Evolutionary conservation across 1,140 invertebrate species (phyloP).

Genomic region (Ceratina calcarata): DNA sequence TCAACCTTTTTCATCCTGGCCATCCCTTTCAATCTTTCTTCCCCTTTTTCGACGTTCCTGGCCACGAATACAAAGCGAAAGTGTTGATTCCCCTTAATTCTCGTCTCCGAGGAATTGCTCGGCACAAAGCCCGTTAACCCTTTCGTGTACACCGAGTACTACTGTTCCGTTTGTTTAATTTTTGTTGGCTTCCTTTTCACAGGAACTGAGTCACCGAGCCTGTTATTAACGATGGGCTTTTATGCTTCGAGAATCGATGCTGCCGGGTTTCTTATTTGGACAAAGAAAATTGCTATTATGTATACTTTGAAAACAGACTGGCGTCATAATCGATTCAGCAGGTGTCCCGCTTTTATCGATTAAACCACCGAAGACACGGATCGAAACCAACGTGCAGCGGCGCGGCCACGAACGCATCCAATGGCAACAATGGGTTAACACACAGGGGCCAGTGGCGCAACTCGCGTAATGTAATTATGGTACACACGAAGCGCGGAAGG

Average conservation of each 20-base stretch:
- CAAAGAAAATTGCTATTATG: no score
- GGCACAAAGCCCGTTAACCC: background rate
- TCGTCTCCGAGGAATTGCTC: background rate
- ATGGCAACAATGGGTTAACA: constrained; percentile 56
- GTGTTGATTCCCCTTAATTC: constrained; percentile 1
- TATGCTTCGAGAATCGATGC: no score
- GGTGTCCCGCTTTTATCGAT: constrained; percentile 44
- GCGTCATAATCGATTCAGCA: no score
- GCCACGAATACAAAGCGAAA: background rate
- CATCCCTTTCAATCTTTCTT: constrained; percentile 1
- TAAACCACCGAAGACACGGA: constrained; percentile 23
- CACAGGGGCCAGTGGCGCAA: constrained; percentile 49
- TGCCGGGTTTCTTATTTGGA: no score
- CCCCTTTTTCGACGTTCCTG: background rate
- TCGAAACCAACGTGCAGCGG: constrained; percentile 39
- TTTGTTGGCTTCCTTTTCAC: background rate
- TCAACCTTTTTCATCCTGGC: constrained; percentile 26
- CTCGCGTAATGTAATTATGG: constrained; percentile 75
- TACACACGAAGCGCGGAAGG: constrained; percentile 71
- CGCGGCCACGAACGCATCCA: constrained; percentile 61
- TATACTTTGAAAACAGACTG: no score
- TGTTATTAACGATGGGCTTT: background rate
- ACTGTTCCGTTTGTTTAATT: background rate
- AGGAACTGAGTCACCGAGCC: background rate
- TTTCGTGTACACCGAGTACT: background rate